phyloP scores from a whole-genome alignment of 2,113 vertebrate genomes.

The Grammomys dolichurus region DNA sequence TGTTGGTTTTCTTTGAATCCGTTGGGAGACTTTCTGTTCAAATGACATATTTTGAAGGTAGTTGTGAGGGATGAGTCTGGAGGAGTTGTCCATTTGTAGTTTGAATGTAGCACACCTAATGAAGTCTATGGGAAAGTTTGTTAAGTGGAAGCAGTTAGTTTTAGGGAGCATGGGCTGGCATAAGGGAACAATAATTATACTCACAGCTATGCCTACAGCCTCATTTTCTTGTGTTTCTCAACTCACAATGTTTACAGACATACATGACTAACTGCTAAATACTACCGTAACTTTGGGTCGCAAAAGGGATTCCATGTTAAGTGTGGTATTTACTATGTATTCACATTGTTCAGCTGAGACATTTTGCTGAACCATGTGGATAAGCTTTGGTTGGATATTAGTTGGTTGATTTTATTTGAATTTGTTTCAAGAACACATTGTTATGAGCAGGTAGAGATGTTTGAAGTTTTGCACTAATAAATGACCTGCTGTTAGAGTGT shows the following conservation, averaged over 20 bases:
- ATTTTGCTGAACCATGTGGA: conserved; percentile 92
- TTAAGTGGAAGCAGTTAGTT: conserved; percentile 91
- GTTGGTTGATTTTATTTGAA: conserved; percentile 85
- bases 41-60: conserved; percentile 41
- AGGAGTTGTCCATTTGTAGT: conserved; percentile 89
- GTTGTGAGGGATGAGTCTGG: conserved; percentile 86
- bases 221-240: conserved; percentile 84
- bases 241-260: conserved; percentile 84
- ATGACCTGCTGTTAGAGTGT: conserved; percentile 91
- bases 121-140: conserved; percentile 87
- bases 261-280: conserved; percentile 75
- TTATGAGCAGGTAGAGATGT: conserved; percentile 92
- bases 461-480: conserved; percentile 90
- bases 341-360: conserved; percentile 88
- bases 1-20: conserved; percentile 87
- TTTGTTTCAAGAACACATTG: conserved; percentile 90
- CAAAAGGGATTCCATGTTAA: conserved; percentile 80
- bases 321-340: conserved; percentile 74
- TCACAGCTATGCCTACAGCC: conserved; percentile 78
- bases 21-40: conserved; percentile 86
- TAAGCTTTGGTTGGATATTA: conserved; percentile 87
- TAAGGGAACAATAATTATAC: conserved; percentile 85
- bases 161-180: conserved; percentile 87
- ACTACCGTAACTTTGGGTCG: neutral
- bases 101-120: conserved; percentile 89